Base-by-base conservation (phyloP, 2,888 invertebrate genomes). In the Drosophila paucipuncta region DNA sequence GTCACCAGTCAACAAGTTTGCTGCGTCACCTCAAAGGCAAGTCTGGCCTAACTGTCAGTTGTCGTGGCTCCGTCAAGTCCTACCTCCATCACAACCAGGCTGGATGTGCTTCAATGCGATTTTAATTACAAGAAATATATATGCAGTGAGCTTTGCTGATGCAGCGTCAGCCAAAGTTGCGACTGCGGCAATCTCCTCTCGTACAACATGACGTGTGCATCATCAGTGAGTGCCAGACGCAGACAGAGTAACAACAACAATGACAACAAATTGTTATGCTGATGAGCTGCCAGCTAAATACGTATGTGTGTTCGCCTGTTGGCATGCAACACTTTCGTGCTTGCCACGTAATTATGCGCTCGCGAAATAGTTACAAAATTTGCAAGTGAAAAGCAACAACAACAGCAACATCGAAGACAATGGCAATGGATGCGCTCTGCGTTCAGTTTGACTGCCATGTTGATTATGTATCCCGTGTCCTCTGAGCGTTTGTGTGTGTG, bases 101-200 rank as follows among this genome's bases (percentile, higher is more conserved):
- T 52, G 54, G 70, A 57, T 70, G 73, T 64, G 75, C 85, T 90
- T 90, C 86, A 88, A 88, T 90, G 90, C 71, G 89, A 80, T 88
- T 90, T 88, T 88, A 88, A 88, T 88, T 88, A 88, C 90, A 83
- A 83, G 90, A 88, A 90, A 88, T 90, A 86, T 90, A 84, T 88
- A 90, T 86, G 90, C 89, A 76, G 62, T 35, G 60, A 54, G 43
- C 73, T 41, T 57, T 39, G 57, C n/a, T 39, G 43, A 47, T 35
- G 35, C 50, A 70, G 84, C 80, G 62, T 83, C 83, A 84, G 80
- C 69, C 59, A 76, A 82, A 85, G 76, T 78, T 81, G 84, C 89
- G 78, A 82, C 76, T 47, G 57, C 57, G 39, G 55, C 52, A 60
- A 55, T 13, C 49, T 53, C 18, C 37, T 18, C 57, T 52, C 55